Percentiles rank a stretch among this genome's conserved stretches.
These are phyloP conservation scores for Acarapis woodi DNA, from an alignment of 1,140 invertebrate genomes.

Conservation along the genomic window DNA sequence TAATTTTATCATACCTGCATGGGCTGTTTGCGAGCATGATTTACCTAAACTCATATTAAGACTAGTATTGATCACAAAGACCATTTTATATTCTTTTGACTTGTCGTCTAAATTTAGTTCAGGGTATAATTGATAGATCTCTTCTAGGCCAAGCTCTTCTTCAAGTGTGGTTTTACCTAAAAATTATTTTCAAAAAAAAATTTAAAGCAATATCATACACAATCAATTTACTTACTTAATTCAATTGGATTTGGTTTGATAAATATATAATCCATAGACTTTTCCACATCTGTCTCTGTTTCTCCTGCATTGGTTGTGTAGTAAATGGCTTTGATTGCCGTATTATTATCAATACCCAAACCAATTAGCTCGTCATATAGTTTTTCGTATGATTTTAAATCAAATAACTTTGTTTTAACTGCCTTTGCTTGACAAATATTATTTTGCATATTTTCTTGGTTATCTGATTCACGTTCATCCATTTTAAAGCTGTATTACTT, in stretches of 20 bases:
- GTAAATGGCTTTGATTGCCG: constrained; percentile 22
- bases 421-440: no score
- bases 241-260: neutral
- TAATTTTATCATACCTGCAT: no score
- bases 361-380: no score
- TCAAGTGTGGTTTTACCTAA: constrained; percentile 19
- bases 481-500: no score
- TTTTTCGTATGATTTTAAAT: no score
- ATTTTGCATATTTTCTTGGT: no score
- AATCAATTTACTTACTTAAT: neutral
- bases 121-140: neutral
- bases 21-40: constrained; percentile 29
- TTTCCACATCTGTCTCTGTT: no score
- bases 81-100: constrained; percentile 29
- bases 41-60: constrained; percentile 31
- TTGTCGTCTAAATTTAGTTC: constrained; percentile 4
- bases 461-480: no score
- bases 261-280: neutral
- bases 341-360: constrained; percentile 18
- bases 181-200: neutral
- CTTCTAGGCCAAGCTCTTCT: neutral
- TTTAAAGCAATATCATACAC: neutral
- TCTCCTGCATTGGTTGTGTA: constrained; percentile 23
- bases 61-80: constrained; percentile 28
- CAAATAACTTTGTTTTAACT: no score